phyloP scores from a whole-genome alignment of 2,113 vertebrate genomes.

The Epinephelus fuscoguttatus region DNA sequence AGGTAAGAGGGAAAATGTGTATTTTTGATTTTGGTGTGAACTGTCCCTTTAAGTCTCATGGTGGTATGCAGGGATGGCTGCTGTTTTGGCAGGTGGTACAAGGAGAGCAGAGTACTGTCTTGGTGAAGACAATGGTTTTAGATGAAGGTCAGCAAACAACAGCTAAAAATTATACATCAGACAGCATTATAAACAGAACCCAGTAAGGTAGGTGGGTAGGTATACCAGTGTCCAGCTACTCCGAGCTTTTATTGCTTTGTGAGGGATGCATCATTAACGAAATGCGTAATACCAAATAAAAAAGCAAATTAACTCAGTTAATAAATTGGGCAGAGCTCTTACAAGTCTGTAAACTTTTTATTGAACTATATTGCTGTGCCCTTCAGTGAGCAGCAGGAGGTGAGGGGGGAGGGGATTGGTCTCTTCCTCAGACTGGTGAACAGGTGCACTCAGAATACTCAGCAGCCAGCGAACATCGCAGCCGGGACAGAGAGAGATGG shows the following conservation, averaged over 20 bases:
- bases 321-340: neutral
- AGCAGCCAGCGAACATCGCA: constrained; percentile 13
- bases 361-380: neutral
- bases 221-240: neutral
- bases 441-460: constrained; percentile 44
- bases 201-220: neutral
- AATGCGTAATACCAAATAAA: neutral
- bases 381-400: constrained; percentile 16
- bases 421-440: constrained; percentile 18
- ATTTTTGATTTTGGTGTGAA: no score
- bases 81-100: neutral
- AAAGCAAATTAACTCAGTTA: neutral
- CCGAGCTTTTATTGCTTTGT: neutral
- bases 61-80: no score
- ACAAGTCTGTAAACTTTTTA: neutral
- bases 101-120: neutral
- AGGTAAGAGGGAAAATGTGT: no score
- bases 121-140: neutral
- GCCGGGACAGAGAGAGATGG: constrained; percentile 35
- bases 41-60: neutral
- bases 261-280: no score
- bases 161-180: neutral
- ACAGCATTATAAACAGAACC: neutral
- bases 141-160: neutral
- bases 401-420: neutral